Percentiles rank a stretch among this genome's conserved stretches.
Evolutionary conservation across 1,140 invertebrate species (phyloP).

Genomic region (Drosophila trapezifrons): DNA sequence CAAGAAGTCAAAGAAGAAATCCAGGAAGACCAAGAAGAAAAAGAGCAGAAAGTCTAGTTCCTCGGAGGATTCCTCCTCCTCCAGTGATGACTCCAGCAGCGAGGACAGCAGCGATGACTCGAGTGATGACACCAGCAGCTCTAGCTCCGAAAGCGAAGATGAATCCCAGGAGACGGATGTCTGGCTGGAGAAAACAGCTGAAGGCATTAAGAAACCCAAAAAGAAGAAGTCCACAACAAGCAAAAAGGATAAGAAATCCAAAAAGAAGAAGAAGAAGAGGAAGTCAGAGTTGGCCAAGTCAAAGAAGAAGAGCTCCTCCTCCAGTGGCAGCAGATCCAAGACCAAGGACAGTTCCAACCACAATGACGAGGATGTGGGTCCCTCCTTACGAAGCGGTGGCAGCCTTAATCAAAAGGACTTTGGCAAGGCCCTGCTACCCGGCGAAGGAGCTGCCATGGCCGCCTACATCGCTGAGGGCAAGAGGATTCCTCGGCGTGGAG

Average conservation of each 20-base stretch:
- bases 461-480: conserved; percentile 99
- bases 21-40: conserved; percentile 85
- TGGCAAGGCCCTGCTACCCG: conserved; percentile 95
- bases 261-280: conserved; percentile 87
- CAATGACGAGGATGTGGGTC: conserved; percentile 89
- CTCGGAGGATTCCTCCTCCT: conserved; percentile 63
- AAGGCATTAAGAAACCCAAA: conserved; percentile 80
- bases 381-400: conserved; percentile 88
- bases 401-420: conserved; percentile 91
- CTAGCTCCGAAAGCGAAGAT: conserved; percentile 42
- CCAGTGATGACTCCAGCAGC: conserved; percentile 42
- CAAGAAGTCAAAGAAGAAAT: conserved; percentile 85
- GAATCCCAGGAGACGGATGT: conserved; percentile 52
- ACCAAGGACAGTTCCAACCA: conserved; percentile 81
- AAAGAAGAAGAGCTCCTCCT: conserved; percentile 41
- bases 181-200: conserved; percentile 75
- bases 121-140: conserved; percentile 40
- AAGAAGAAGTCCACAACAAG: conserved; percentile 81
- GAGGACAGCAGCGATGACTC: conserved; percentile 53
- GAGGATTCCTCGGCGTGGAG: conserved; percentile 98
- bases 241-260: conserved; percentile 83
- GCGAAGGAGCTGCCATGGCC: conserved; percentile 99
- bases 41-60: conserved; percentile 78
- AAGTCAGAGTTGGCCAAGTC: conserved; percentile 70
- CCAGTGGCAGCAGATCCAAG: conserved; percentile 47